Evolutionary conservation across 2,888 invertebrate genomes (phyloP), one percentile per base, ranked within the genome.

Genomic region (Spodoptera exigua): DNA sequence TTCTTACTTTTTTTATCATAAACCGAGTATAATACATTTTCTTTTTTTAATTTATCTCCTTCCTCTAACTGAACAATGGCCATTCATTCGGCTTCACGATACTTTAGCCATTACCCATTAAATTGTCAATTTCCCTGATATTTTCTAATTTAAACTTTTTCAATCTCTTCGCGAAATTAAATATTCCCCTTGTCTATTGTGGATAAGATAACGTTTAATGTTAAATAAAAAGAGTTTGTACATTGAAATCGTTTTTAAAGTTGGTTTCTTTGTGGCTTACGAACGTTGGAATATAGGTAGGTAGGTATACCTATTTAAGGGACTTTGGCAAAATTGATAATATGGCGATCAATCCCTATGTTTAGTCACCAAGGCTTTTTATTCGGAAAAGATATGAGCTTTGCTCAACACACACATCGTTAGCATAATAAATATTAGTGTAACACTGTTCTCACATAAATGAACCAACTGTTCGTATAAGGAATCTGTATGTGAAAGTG

Each of bases 141-240:
- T 59, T 70, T 61, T 64, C 12, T 40, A 60, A 60, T 60, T 47
- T 47, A 44, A 71, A 68, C 72, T 60, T 68, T 68, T 68, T 71
- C 67, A 66, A 65, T 68, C 60, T 66, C 43, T 35, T 40, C 34
- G 46, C 21, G 34, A 48, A 55, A 71, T 65, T 60, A 51, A 71
- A 60, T 70, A 64, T 59, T 41, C 34, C 48, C 36, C 51, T 58
- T 53, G 49, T 47, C 53, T 48, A 41, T 54, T 40, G 39, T 35
- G 40, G 32, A 11, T 12, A 37, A 55, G 37, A 16, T 16, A 10
- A 14, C 49, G 21, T 56, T 45, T 40, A 56, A 46, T 36, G 32
- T 66, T 70, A 17, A 54, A 49, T 54, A 47, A 47, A n/a, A 12
- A 53, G 39, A 13, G 14, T 32, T 63, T 70, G 5, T 44, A 57